Evolutionary conservation across 1,140 invertebrate species (phyloP).

Genomic region (Polyergus mexicanus): DNA sequence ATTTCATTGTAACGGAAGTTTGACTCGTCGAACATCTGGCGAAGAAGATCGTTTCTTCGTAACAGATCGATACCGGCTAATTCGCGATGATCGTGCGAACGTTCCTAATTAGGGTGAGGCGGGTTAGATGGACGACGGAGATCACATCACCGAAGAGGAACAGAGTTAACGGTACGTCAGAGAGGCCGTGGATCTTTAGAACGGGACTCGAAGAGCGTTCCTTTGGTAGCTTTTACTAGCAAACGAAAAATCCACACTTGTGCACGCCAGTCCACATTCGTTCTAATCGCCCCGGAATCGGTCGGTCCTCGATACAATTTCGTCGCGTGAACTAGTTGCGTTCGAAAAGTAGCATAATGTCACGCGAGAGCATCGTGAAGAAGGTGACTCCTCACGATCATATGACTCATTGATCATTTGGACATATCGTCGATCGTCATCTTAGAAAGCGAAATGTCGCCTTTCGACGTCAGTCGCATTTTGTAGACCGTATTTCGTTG

Average conservation of each 20-base stretch:
- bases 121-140: constrained; percentile 26
- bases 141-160: constrained; percentile 3
- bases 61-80: neutral
- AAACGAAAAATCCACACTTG: constrained; percentile 6
- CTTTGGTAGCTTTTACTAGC: constrained; percentile 17
- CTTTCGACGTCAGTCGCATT: constrained; percentile 16
- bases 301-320: neutral
- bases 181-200: neutral
- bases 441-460: constrained; percentile 42
- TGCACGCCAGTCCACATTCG: neutral
- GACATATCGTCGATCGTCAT: neutral
- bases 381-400: neutral
- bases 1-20: constrained; percentile 32
- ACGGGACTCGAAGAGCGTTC: neutral
- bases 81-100: constrained; percentile 4
- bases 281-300: neutral
- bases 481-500: neutral
- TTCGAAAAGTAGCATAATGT: neutral
- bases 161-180: constrained; percentile 49
- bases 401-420: constrained; percentile 47
- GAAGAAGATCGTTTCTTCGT: constrained; percentile 14
- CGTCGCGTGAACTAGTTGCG: neutral
- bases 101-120: constrained; percentile 38
- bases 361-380: constrained; percentile 12
- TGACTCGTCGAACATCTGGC: neutral